A percentile compares a stretch with the other conserved stretches of the same genome.
Conservation (phyloP, 2,888 invertebrate species). For the Darwinula stevensoni region DNA sequence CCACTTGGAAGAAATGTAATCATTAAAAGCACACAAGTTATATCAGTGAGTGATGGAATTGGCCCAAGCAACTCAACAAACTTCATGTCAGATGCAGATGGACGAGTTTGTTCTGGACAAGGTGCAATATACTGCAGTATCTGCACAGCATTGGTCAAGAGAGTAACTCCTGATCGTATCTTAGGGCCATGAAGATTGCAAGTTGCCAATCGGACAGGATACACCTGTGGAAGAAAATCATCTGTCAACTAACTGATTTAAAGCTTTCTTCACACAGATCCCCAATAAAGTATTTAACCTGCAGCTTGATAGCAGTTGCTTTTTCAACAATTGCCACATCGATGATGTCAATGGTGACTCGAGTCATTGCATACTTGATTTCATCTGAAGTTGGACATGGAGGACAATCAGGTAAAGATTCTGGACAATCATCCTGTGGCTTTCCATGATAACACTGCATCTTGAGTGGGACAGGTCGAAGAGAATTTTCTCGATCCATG, state of each 20-base stretch:
- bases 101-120: no score
- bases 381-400: slow-evolving; percentile 43
- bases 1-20: no score
- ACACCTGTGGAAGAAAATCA: slow-evolving; percentile 22
- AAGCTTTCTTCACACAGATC: no score
- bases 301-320: slow-evolving; percentile 55
- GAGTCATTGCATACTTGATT: slow-evolving; percentile 74
- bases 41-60: no score
- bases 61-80: no score
- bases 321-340: slow-evolving; percentile 71
- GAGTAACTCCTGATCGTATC: slow-evolving; percentile 35
- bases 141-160: slow-evolving; percentile 41
- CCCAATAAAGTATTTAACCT: no score
- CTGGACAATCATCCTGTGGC: slow-evolving; percentile 32
- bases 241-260: no score
- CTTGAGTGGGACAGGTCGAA: slow-evolving; percentile 45
- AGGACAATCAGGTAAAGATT: slow-evolving; percentile 28
- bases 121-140: slow-evolving; percentile 30
- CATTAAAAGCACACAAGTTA: neutral
- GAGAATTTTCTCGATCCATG: slow-evolving; percentile 61
- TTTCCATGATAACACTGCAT: slow-evolving; percentile 44
- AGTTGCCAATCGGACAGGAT: slow-evolving; percentile 55
- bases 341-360: slow-evolving; percentile 58
- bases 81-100: no score
- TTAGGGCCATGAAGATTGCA: slow-evolving; percentile 56